Evolutionary conservation across 1,140 invertebrate species (phyloP).

Genomic region (Drosophila simulans): DNA sequence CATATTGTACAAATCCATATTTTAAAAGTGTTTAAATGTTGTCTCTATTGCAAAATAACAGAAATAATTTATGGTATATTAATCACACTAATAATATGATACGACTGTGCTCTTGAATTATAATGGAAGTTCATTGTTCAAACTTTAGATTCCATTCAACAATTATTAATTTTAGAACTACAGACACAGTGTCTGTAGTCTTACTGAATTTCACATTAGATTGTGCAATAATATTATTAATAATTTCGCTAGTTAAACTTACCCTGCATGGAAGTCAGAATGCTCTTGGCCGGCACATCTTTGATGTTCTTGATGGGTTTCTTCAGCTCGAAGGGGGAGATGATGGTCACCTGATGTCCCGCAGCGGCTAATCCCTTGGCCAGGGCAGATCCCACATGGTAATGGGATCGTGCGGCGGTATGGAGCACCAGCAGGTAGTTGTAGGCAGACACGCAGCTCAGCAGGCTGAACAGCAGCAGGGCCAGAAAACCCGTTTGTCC

Average conservation of each 20-base stretch:
- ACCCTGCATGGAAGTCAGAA: slow-evolving; percentile 53
- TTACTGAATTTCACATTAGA: background rate
- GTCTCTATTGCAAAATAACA: background rate
- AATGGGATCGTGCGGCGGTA: slow-evolving; percentile 86
- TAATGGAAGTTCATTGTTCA: background rate
- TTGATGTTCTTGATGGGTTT: slow-evolving; percentile 85
- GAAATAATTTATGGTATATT: too few relatives aligned
- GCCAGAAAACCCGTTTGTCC: slow-evolving; percentile 48
- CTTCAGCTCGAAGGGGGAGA: slow-evolving; percentile 85
- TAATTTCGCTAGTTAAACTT: slow-evolving; percentile 11
- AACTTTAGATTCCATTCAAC: background rate
- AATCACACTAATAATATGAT: too few relatives aligned
- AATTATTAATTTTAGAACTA: background rate
- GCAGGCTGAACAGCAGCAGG: slow-evolving; percentile 46
- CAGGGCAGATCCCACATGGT: slow-evolving; percentile 85
- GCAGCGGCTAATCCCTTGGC: slow-evolving; percentile 86
- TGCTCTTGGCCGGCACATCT: slow-evolving; percentile 79
- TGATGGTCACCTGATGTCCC: slow-evolving; percentile 87
- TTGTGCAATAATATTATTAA: background rate
- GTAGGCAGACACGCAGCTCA: slow-evolving; percentile 63
- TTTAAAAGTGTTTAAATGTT: too few relatives aligned
- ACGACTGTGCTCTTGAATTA: background rate
- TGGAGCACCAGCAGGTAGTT: slow-evolving; percentile 85
- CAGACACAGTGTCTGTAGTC: too few relatives aligned
- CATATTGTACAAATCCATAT: background rate